These are phyloP conservation scores for Propithecus perrieri DNA, from an alignment of 2,797 vertebrate species.

Conservation along the genomic window DNA sequence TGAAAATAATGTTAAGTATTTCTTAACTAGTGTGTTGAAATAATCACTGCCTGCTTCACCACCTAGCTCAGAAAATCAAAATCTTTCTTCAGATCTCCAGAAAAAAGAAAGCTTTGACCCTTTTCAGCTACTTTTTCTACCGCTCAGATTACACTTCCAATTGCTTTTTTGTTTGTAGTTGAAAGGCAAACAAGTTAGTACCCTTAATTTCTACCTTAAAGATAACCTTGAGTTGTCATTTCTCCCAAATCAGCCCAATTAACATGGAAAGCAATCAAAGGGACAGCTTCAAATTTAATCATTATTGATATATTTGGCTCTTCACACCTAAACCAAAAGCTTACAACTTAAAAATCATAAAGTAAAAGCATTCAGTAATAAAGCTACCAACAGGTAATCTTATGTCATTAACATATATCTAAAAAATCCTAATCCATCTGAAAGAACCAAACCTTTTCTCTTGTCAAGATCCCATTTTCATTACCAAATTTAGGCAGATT, in stretches of 20 bases:
- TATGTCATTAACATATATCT: conserved; percentile 3
- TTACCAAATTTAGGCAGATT: conserved; percentile 2
- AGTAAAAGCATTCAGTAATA: conserved; percentile 20
- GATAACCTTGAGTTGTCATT: background rate
- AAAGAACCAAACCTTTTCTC: background rate
- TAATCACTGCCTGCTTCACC: conserved; percentile 51
- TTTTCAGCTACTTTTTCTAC: conserved; percentile 30
- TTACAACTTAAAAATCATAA: conserved; percentile 55
- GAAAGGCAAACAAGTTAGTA: conserved; percentile 43
- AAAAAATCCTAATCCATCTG: conserved; percentile 28
- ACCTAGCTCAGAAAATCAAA: conserved; percentile 47
- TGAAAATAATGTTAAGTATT: conserved; percentile 59
- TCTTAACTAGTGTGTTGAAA: conserved; percentile 40
- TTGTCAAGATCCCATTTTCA: conserved; percentile 30
- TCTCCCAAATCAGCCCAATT: conserved; percentile 36
- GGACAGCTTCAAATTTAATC: conserved; percentile 32
- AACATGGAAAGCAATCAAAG: background rate
- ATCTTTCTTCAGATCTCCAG: conserved; percentile 18
- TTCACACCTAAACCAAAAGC: conserved; percentile 8
- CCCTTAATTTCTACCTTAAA: conserved; percentile 19
- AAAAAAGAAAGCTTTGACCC: background rate
- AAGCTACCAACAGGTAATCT: conserved; percentile 1
- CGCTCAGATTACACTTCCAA: conserved; percentile 30
- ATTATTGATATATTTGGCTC: background rate
- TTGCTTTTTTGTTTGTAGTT: conserved; percentile 5